Percentiles rank a stretch among this genome's conserved stretches.
Conservation (phyloP, 2,797 vertebrate species). For the Prunella strophiata region DNA sequence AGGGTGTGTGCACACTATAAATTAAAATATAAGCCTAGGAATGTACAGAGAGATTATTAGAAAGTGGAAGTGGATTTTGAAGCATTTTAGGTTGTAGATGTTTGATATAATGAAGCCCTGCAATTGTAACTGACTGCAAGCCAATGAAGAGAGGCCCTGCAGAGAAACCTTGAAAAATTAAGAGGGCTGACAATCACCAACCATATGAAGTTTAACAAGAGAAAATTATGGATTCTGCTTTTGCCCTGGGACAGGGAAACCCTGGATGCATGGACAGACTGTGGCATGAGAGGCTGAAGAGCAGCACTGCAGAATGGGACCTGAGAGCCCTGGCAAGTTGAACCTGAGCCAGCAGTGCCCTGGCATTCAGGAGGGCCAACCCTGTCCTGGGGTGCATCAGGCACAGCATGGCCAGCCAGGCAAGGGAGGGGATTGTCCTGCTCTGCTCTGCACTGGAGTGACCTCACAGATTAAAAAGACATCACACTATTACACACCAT, state of each 20-base stretch:
- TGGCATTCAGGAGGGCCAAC: not conserved
- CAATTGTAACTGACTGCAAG: not conserved
- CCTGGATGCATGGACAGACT: not conserved
- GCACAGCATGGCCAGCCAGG: accelerated
- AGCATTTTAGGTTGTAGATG: not conserved
- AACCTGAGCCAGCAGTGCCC: not conserved
- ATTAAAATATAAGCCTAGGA: not conserved
- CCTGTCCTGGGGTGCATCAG: not conserved
- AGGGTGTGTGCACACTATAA: not conserved
- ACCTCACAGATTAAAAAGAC: not conserved
- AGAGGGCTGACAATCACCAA: not conserved
- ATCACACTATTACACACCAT: not conserved
- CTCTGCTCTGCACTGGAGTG: accelerated
- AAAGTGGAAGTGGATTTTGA: conserved; percentile 13
- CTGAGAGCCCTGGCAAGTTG: accelerated
- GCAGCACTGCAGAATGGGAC: not conserved
- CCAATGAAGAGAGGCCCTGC: not conserved
- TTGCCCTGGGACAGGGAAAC: not conserved
- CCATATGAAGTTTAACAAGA: not conserved
- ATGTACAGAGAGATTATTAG: not conserved
- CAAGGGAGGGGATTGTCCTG: not conserved
- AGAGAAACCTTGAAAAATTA: not conserved
- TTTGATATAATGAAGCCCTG: not conserved
- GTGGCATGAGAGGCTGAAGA: not conserved
- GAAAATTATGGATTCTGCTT: not conserved